Conservation (phyloP, 2,888 invertebrate species). For the Melipona bicolor region DNA sequence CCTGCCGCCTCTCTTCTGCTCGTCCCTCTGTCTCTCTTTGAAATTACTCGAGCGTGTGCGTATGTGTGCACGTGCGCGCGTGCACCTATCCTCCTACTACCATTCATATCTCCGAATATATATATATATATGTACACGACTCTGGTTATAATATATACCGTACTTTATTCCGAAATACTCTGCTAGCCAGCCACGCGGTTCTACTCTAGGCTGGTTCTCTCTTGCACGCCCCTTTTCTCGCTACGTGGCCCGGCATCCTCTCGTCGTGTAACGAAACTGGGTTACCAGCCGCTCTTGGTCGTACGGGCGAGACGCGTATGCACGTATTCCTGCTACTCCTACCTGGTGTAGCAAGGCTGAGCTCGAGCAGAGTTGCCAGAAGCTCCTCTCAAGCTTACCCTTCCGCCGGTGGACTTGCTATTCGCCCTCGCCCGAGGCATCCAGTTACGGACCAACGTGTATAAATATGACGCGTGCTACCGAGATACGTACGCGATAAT, state of each 20-base stretch:
- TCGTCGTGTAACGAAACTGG: constrained; percentile 59
- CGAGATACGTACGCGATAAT: background rate
- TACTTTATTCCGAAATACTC: constrained; percentile 69
- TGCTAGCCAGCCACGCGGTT: constrained; percentile 22
- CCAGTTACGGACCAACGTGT: constrained; percentile 20
- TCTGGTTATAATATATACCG: constrained; percentile 62
- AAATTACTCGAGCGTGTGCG: constrained; percentile 38
- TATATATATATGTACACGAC: constrained; percentile 30
- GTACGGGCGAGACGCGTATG: constrained; percentile 42
- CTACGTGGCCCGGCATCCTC: background rate
- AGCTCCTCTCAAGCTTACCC: constrained; percentile 31
- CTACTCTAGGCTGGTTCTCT: background rate
- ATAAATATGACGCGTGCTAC: constrained; percentile 12
- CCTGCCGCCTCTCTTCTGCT: background rate
- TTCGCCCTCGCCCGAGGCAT: constrained; percentile 2
- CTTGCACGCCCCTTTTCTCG: background rate
- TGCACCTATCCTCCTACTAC: constrained; percentile 15
- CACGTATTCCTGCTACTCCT: constrained; percentile 5
- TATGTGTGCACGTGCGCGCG: constrained; percentile 7
- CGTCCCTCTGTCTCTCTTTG: constrained; percentile 43
- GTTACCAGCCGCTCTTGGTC: constrained; percentile 63
- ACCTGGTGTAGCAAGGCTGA: constrained; percentile 39
- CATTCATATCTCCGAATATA: constrained; percentile 34
- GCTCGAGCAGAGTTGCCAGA: constrained; percentile 39
- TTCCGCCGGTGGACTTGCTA: background rate